Evolutionary conservation across 2,797 vertebrate genomes (phyloP).

Genomic region (Selene dorsalis): DNA sequence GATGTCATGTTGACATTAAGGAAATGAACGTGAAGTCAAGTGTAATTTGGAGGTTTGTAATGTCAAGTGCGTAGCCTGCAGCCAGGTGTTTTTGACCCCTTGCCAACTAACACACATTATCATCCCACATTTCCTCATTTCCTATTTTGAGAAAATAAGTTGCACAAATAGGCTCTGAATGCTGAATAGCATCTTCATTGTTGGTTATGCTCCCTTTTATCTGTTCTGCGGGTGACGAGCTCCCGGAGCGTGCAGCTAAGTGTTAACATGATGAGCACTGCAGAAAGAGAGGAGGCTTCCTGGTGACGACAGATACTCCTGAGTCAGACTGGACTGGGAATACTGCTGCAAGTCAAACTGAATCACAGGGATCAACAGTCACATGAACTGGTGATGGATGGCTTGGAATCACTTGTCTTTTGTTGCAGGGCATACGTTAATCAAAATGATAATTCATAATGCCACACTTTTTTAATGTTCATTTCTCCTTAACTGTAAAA

Average conservation of each 20-base stretch:
- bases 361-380: constrained; percentile 53
- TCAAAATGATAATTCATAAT: constrained; percentile 14
- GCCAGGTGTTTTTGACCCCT: constrained; percentile 41
- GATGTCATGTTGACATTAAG: constrained; percentile 47
- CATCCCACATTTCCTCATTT: constrained; percentile 26
- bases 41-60: constrained; percentile 15
- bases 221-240: constrained; percentile 38
- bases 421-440: constrained; percentile 3
- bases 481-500: background rate
- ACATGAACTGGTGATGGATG: constrained; percentile 14
- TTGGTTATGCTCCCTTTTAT: constrained; percentile 57
- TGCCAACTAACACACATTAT: constrained; percentile 21
- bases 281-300: constrained; percentile 59
- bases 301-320: constrained; percentile 63
- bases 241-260: constrained; percentile 47
- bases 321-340: constrained; percentile 75
- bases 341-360: constrained; percentile 56
- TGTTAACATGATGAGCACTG: constrained; percentile 72
- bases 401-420: background rate
- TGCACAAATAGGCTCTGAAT: constrained; percentile 36
- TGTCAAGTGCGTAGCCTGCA: constrained; percentile 18
- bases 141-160: constrained; percentile 23
- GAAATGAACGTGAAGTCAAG: constrained; percentile 46
- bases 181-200: constrained; percentile 47
- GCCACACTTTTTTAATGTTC: background rate